Evolutionary conservation across 1,140 invertebrate genomes (phyloP).

Genomic region (Drosophila kurseongensis): DNA sequence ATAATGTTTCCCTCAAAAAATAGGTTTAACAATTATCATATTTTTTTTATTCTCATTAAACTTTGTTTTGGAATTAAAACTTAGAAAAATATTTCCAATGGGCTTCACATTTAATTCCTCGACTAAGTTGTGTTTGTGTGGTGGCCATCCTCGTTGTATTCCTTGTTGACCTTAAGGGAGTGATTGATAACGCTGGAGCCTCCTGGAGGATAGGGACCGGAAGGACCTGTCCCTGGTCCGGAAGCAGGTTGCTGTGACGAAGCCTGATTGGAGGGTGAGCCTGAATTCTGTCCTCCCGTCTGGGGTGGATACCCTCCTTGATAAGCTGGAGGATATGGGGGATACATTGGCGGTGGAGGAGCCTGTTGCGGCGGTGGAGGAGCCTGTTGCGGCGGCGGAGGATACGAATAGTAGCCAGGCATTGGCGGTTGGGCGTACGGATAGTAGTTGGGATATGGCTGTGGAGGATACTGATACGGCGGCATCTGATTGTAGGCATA

Average conservation of each 20-base stretch:
- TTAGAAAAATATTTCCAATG: too few relatives aligned
- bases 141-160: constrained; percentile 61
- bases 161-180: constrained; percentile 67
- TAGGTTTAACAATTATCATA: too few relatives aligned
- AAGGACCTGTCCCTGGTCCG: constrained; percentile 9
- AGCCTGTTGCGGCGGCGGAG: constrained; percentile 5
- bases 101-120: too few relatives aligned
- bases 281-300: background rate
- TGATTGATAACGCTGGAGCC: constrained; percentile 63
- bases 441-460: too few relatives aligned
- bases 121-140: constrained; percentile 11
- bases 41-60: too few relatives aligned
- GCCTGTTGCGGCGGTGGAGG: constrained; percentile 6
- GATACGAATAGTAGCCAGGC: constrained; percentile 10
- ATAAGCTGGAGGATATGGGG: background rate
- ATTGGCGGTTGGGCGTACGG: constrained; percentile 11
- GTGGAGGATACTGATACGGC: background rate
- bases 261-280: constrained; percentile 11
- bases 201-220: constrained; percentile 9
- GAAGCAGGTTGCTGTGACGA: background rate
- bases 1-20: too few relatives aligned
- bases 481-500: constrained; percentile 22
- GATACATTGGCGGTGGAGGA: constrained; percentile 15
- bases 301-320: constrained; percentile 5
- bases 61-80: too few relatives aligned